A percentile compares a stretch with the other conserved stretches of the same genome.
Evolutionary conservation across 1,140 invertebrate genomes (phyloP).

Genomic region (Eumaeus atala): DNA sequence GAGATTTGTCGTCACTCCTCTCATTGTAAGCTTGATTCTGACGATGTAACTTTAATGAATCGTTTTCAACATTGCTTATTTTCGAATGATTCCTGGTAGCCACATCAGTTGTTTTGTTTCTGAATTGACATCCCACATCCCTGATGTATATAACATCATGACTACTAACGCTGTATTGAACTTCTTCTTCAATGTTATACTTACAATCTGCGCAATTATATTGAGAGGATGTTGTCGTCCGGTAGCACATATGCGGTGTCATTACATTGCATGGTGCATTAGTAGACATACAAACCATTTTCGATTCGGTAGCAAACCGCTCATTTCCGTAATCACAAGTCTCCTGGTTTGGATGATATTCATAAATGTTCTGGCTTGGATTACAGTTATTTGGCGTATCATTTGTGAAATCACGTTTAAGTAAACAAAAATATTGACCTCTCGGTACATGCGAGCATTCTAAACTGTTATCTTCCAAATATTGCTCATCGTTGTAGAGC

Average conservation of each 20-base stretch:
- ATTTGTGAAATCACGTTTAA: too few relatives aligned
- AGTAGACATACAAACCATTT: too few relatives aligned
- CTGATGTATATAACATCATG: conserved; percentile 52
- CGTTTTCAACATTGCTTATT: too few relatives aligned
- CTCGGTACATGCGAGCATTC: conserved; percentile 30
- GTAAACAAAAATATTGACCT: conserved; percentile 37
- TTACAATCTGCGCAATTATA: conserved; percentile 33
- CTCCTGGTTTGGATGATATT: too few relatives aligned
- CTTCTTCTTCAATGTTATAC: conserved; percentile 5
- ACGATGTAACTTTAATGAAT: too few relatives aligned
- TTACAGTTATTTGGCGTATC: too few relatives aligned
- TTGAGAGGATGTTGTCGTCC: conserved; percentile 50
- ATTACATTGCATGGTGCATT: conserved; percentile 21
- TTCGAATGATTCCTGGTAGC: background rate
- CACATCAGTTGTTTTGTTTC: conserved; percentile 32
- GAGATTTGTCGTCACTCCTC: too few relatives aligned
- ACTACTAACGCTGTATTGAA: conserved; percentile 24
- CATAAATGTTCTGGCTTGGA: too few relatives aligned
- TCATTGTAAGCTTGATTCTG: too few relatives aligned
- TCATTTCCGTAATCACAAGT: too few relatives aligned
- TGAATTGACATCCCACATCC: conserved; percentile 61
- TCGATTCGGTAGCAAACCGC: too few relatives aligned
- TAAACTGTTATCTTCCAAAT: conserved; percentile 28
- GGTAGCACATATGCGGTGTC: conserved; percentile 25
- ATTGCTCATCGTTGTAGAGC: conserved; percentile 23